Conservation (phyloP, 2,797 vertebrate genomes). For the Clarias fuscus region DNA sequence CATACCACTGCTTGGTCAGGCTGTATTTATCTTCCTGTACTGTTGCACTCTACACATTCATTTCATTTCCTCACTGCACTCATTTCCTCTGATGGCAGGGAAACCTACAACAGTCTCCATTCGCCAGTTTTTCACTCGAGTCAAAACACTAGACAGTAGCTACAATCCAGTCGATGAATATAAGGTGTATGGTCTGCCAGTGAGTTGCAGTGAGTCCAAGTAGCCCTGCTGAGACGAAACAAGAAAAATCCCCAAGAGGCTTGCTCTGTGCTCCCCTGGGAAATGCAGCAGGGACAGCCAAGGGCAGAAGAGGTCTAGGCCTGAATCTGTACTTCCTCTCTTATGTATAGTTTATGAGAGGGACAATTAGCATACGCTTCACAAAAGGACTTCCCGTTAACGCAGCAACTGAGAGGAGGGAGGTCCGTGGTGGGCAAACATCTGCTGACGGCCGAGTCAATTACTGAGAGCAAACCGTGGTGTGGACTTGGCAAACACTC, state of each 20-base stretch:
- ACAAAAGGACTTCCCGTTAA: slow-evolving; percentile 35
- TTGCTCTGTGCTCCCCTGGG: slow-evolving; percentile 1
- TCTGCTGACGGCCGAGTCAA: slow-evolving; percentile 24
- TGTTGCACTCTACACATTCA: slow-evolving; percentile 6
- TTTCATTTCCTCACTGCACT: slow-evolving; percentile 14
- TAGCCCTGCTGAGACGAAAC: not conserved
- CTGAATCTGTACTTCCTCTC: slow-evolving; percentile 25
- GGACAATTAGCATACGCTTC: slow-evolving; percentile 44
- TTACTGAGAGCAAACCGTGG: slow-evolving; percentile 33
- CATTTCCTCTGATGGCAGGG: slow-evolving; percentile 41
- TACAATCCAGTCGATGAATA: not conserved
- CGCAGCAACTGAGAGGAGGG: not conserved
- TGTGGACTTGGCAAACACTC: slow-evolving; percentile 33
- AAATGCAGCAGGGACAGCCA: not conserved
- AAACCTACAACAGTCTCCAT: not conserved
- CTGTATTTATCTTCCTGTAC: slow-evolving; percentile 45
- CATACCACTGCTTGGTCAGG: slow-evolving; percentile 2
- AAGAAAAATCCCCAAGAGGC: not conserved
- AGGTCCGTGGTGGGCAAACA: slow-evolving; percentile 5
- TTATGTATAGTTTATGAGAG: not conserved
- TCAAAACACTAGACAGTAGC: not conserved
- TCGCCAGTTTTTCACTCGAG: not conserved
- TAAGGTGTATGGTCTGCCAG: not conserved
- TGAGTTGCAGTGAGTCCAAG: not conserved
- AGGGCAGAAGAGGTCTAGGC: not conserved